Base-by-base conservation (phyloP, 2,888 invertebrate genomes). In the Petrophora chlorosata region DNA sequence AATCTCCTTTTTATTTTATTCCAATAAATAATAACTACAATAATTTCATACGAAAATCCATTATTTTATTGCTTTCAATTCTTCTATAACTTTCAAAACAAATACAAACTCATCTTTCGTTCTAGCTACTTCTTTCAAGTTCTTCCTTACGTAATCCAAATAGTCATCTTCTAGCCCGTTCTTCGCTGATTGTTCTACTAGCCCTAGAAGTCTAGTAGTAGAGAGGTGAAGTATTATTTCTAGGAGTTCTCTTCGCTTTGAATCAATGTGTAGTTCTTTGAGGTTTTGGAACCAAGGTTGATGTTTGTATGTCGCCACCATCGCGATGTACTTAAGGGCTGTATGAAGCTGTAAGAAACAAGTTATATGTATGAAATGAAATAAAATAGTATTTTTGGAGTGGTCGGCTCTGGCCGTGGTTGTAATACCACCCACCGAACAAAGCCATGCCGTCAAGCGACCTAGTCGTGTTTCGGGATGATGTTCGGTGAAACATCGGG, bases 211-310 rank as follows among this genome's bases (percentile, higher is more conserved):
- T 54, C 73, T 76, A 2, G 71, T 40, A 0, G 71, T 46, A 0
- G 61, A 50, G 0, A 88, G 5, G 51, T 89, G 89, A 0, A 87
- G 49, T 0, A 85, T 14, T 0, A 85, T 7, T 53, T 72, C 68
- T 0, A 80, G 43, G 0, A 74, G 23, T 2, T 67, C 52, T n/a
- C 71, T 74, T 1, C 59, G 64, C 0, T 56, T 51, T 0, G 65
- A 53, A 0, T 53, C 55, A 0, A 87, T 16, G 35, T 79, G 83
- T 0, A 83, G 22, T 0, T 73, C 61, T 52, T 79, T 79, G 0
- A 87, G 36, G 13, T 83, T 80, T 3, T 60, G 9, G 5, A 66
- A 80, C 85, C 84, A 86, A 0, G 56, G 61, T 39, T 85, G 86
- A 0, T 67, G 61, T 1, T 60, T 70, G 43, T 68, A 82, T 14